These are phyloP conservation scores for Sisyra terminalis DNA, from an alignment of 2,888 invertebrate genomes.

Conservation along the genomic window DNA sequence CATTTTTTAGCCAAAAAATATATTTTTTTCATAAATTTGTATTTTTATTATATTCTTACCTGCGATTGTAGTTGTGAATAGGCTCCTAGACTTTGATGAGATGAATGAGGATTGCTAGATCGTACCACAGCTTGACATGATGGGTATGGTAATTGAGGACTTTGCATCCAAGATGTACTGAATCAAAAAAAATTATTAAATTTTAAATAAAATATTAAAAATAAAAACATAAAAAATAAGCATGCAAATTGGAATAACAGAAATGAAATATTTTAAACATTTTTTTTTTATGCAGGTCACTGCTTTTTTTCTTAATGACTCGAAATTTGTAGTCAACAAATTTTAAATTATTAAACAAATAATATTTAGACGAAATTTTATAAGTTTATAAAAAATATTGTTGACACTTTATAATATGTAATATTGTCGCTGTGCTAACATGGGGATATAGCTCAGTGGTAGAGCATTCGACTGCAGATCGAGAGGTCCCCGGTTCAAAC, in stretches of 20 bases:
- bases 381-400: too few relatives aligned
- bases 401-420: background rate
- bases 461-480: constrained; percentile 16
- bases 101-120: constrained; percentile 7
- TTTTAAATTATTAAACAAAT: too few relatives aligned
- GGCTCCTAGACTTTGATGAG: constrained; percentile 11
- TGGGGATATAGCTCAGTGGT: constrained; percentile 21
- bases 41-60: constrained; percentile 8
- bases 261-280: background rate
- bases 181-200: constrained; percentile 9
- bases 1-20: too few relatives aligned
- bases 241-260: background rate
- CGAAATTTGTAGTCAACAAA: too few relatives aligned
- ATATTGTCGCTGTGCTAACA: background rate
- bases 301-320: too few relatives aligned
- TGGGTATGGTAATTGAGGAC: constrained; percentile 25
- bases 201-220: background rate
- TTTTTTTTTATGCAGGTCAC: background rate
- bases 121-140: constrained; percentile 22
- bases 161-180: constrained; percentile 24
- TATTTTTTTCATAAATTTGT: background rate
- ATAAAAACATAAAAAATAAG: background rate
- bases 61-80: constrained; percentile 14
- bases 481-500: constrained; percentile 11
- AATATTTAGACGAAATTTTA: too few relatives aligned